Conservation (phyloP, 2,888 invertebrate species). For the Phyllotreta cruciferae region DNA sequence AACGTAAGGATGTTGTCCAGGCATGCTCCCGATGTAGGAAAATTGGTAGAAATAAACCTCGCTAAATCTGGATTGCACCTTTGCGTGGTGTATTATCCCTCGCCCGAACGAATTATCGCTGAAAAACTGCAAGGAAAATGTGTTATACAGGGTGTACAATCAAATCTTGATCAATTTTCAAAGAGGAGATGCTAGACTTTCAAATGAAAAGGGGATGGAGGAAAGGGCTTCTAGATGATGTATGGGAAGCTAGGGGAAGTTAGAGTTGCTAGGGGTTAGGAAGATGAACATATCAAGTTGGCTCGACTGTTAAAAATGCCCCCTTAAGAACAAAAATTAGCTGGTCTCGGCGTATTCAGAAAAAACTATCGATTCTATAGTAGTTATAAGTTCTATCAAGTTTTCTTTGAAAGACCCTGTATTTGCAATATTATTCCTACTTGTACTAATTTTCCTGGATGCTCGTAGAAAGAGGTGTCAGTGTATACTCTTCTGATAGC, state of each 20-base stretch:
- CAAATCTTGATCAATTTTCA: not conserved
- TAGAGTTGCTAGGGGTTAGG: too few species aligned
- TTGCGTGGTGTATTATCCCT: slow-evolving; percentile 39
- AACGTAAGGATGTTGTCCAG: slow-evolving; percentile 24
- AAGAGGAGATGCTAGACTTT: not conserved
- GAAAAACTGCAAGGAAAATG: slow-evolving; percentile 36
- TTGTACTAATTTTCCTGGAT: slow-evolving; percentile 29
- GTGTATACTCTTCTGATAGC: slow-evolving; percentile 41
- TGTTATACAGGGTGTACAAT: too few species aligned
- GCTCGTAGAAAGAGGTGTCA: slow-evolving; percentile 15
- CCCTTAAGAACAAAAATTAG: too few species aligned
- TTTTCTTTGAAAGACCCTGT: not conserved
- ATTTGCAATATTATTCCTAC: slow-evolving; percentile 15
- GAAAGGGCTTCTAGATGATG: too few species aligned
- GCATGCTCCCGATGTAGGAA: slow-evolving; percentile 41
- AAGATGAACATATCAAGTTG: too few species aligned
- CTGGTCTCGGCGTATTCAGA: too few species aligned
- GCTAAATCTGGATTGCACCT: slow-evolving; percentile 38
- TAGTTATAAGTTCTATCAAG: too few species aligned
- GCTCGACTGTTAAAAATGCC: too few species aligned
- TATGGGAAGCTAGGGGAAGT: too few species aligned
- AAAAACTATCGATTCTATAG: too few species aligned
- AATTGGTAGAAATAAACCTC: slow-evolving; percentile 45
- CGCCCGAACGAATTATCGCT: slow-evolving; percentile 41
- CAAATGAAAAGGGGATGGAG: too few species aligned